Conservation (phyloP, 2,888 invertebrate species). For the Alloscopus bannaensis region DNA sequence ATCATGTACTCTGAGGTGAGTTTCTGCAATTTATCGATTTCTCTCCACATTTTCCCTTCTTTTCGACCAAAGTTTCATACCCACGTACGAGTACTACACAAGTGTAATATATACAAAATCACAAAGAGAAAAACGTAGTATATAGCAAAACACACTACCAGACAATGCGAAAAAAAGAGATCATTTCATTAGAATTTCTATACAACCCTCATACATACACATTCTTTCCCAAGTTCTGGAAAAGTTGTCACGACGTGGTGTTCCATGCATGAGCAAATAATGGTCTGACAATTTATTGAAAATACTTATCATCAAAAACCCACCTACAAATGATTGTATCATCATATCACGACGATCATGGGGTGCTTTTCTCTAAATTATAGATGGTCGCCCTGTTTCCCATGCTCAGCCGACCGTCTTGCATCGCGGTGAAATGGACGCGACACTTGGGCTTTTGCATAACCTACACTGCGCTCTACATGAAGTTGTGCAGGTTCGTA, state of each 20-base stretch:
- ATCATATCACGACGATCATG: too few species aligned
- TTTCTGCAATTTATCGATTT: slow-evolving; percentile 64
- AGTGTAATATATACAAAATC: not conserved
- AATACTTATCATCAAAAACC: too few species aligned
- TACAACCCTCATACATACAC: too few species aligned
- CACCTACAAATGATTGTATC: too few species aligned
- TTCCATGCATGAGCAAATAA: too few species aligned
- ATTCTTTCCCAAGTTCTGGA: too few species aligned
- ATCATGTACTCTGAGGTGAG: slow-evolving; percentile 94
- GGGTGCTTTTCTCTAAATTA: too few species aligned
- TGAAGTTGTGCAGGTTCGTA: slow-evolving; percentile 83
- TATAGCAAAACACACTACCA: too few species aligned
- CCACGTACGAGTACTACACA: not conserved
- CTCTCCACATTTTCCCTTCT: not conserved
- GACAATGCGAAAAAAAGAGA: too few species aligned
- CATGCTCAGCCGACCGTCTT: slow-evolving; percentile 88
- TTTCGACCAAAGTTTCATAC: not conserved
- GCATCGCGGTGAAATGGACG: slow-evolving; percentile 94
- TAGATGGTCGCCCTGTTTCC: slow-evolving; percentile 96
- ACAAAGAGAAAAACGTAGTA: not conserved
- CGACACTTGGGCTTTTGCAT: slow-evolving; percentile 94
- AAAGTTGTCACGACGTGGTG: too few species aligned
- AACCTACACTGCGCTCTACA: slow-evolving; percentile 92
- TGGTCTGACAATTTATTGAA: too few species aligned
- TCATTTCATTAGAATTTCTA: too few species aligned